A percentile compares a stretch with the other conserved stretches of the same genome.
Evolutionary conservation across 53 echinoderm and acorn worm species (phyloP).

Genomic region (Crossaster papposus): DNA sequence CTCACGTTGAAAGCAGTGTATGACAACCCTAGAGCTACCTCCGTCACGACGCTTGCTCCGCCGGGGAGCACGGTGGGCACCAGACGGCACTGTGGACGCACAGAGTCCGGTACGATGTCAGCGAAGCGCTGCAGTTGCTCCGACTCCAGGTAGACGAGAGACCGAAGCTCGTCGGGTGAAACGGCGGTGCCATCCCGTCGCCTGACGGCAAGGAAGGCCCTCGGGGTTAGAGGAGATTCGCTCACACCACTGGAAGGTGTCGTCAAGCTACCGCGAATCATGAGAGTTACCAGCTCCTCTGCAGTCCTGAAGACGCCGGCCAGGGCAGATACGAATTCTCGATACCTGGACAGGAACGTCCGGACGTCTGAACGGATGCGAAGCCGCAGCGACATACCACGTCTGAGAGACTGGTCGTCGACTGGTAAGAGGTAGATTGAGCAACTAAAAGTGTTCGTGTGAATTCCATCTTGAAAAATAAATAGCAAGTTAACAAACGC

Average conservation of each 20-base stretch:
- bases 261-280: not conserved
- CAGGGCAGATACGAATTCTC: slow-evolving; percentile 7
- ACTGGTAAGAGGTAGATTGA: slow-evolving; percentile 3
- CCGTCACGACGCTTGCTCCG: not conserved
- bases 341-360: slow-evolving; percentile 13
- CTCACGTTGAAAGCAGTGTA: slow-evolving; percentile 3
- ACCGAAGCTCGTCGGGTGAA: slow-evolving; percentile 23
- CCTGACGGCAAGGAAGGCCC: slow-evolving; percentile 22
- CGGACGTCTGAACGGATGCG: slow-evolving; percentile 16
- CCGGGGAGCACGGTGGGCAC: slow-evolving; percentile 16
- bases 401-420: not conserved
- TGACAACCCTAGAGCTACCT: slow-evolving; percentile 24
- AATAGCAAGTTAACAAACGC: not conserved
- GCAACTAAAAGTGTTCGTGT: not conserved
- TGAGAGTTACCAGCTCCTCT: not conserved
- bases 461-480: slow-evolving; percentile 19
- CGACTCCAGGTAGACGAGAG: slow-evolving; percentile 6
- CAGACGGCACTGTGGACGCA: slow-evolving; percentile 25
- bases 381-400: slow-evolving; percentile 7
- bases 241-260: not conserved
- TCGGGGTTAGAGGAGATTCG: not conserved
- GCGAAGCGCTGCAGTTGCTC: slow-evolving; percentile 1
- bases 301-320: slow-evolving; percentile 12
- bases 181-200: slow-evolving; percentile 15
- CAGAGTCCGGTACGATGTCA: not conserved